Base-by-base conservation (phyloP, 2,797 vertebrate genomes). In the Rhodeus uyekii region DNA sequence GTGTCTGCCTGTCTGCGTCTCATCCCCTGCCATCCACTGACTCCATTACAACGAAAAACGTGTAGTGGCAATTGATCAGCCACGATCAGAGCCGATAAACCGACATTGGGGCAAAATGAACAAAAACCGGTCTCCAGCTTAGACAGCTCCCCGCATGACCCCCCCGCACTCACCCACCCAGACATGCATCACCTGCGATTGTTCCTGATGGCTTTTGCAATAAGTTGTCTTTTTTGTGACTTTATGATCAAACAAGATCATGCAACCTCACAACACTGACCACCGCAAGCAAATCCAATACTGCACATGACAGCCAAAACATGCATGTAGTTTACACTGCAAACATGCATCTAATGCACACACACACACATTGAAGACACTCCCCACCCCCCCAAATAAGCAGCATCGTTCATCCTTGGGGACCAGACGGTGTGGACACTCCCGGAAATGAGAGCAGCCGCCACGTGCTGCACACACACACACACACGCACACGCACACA, bases 401-500 rank as follows among this genome's bases (percentile, higher is more conserved):
- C 95, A 94, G 95, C 95, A 89, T 90, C 65, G 71, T 81, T 93
- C 94, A 87, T 87, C 80, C 93, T 96, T 90, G 93, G 92, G 93
- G 92, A 94, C 89, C 44, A 95, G 94, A 95, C 91, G 89, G 92
- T 96, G 95, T 95, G 94, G 93, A 96, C 94, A 94, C 96, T 97
- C 96, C 96, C 94, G 96, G 96, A 96, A 97, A 96, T 94, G 95
- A 94, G 95, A 97, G 86, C 91, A 92, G 94, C 91, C 94, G 94
- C 87, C 90, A 87, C 87, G 88, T 81, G 88, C 65, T 83, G 29
- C 87, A 83, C 44, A 64, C 87, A 80, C 55, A 71, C 86, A 36
- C 82, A 77, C 89, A 88, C 87, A 74, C 86, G 89, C 88, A 27
- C 63, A 58, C 60, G 69, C 63, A 60, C 44, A 75, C 76, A 48